Percentiles rank a stretch among this genome's conserved stretches.
phyloP scores from a whole-genome alignment of 2,888 invertebrate genomes.

The Chromoteleia sp. region DNA sequence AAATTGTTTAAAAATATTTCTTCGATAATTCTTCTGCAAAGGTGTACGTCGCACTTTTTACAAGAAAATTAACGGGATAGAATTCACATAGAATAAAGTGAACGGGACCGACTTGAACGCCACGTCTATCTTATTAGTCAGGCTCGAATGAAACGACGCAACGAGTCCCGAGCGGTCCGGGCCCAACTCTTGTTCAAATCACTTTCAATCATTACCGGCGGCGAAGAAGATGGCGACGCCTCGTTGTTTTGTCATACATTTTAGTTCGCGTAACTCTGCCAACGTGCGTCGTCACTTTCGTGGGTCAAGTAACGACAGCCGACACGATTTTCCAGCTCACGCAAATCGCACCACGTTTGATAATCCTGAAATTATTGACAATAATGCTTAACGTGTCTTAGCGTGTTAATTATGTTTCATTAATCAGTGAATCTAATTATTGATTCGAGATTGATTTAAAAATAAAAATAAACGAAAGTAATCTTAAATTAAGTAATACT shows the following conservation, averaged over 20 bases:
- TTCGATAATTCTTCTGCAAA: not conserved
- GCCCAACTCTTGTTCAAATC: conserved; percentile 85
- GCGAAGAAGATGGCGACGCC: conserved; percentile 72
- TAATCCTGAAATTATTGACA: conserved; percentile 87
- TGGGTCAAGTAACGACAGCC: conserved; percentile 94
- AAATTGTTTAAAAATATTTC: too few species aligned
- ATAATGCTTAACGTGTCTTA: not conserved
- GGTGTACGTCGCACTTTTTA: conserved; percentile 9
- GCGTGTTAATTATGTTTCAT: too few species aligned
- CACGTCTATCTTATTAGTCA: conserved; percentile 73
- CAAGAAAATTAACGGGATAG: conserved; percentile 5
- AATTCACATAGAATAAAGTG: conserved; percentile 60
- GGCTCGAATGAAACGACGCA: conserved; percentile 83
- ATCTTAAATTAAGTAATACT: too few species aligned
- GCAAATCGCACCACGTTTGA: conserved; percentile 97
- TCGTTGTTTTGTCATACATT: conserved; percentile 81
- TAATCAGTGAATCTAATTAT: too few species aligned
- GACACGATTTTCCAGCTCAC: conserved; percentile 91
- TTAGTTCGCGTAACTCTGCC: conserved; percentile 87
- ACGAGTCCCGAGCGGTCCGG: conserved; percentile 82
- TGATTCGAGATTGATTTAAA: too few species aligned
- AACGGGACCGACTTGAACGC: conserved; percentile 6
- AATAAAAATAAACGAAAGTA: too few species aligned
- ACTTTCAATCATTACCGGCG: conserved; percentile 76
- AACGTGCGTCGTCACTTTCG: conserved; percentile 96